Evolutionary conservation across 2,797 vertebrate species (phyloP).

Genomic region (Melanogrammus aeglefinus): DNA sequence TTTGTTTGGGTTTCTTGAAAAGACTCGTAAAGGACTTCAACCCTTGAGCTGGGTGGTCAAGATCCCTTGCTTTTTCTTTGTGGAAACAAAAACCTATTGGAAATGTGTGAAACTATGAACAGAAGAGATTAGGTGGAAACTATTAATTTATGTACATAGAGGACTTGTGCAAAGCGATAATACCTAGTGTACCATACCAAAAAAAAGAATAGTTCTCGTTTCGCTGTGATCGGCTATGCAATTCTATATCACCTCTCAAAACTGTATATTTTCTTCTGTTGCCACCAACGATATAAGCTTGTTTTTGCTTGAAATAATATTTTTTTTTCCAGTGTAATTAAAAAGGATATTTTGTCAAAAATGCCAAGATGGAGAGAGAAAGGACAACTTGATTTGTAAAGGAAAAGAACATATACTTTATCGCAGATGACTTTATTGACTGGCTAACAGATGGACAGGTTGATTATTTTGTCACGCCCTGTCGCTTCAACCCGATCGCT

Average conservation of each 20-base stretch:
- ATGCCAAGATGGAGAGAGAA: conserved; percentile 57
- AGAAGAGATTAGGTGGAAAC: neutral
- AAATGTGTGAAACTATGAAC: neutral
- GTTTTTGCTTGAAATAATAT: conserved; percentile 79
- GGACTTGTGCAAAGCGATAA: conserved; percentile 74
- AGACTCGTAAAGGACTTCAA: conserved; percentile 55
- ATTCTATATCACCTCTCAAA: conserved; percentile 77
- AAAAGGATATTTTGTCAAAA: conserved; percentile 73
- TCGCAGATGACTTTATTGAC: conserved; percentile 78
- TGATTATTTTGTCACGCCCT: conserved; percentile 77
- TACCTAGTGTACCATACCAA: conserved; percentile 85
- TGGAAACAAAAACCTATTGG: neutral
- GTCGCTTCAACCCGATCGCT: conserved; percentile 72
- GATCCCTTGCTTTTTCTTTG: neutral
- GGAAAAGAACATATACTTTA: conserved; percentile 80
- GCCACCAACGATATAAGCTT: conserved; percentile 85
- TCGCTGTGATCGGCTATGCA: conserved; percentile 93
- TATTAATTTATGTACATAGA: neutral
- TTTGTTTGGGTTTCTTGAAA: conserved; percentile 68
- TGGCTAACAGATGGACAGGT: conserved; percentile 74
- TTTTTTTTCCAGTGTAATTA: conserved; percentile 78
- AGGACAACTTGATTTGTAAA: conserved; percentile 72
- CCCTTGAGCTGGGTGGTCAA: conserved; percentile 44
- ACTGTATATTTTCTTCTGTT: conserved; percentile 75
- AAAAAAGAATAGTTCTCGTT: conserved; percentile 80